These are phyloP conservation scores for Onthophagus sagittarius DNA, from an alignment of 2,888 invertebrate species.

Conservation along the genomic window DNA sequence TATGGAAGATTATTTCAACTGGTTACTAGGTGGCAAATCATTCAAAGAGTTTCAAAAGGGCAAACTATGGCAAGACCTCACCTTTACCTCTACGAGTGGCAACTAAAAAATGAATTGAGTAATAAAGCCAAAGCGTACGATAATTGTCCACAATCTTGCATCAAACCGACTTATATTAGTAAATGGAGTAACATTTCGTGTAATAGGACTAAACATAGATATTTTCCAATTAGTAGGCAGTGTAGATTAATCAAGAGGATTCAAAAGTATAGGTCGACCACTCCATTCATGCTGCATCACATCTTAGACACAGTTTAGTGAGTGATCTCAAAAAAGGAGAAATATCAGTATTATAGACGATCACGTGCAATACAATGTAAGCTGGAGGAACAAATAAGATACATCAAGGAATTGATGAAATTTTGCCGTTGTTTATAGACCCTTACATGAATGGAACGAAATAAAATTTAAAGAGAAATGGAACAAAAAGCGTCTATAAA, in stretches of 20 bases:
- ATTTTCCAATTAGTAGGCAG: slow-evolving; percentile 20
- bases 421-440: too few species aligned
- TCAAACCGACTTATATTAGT: slow-evolving; percentile 30
- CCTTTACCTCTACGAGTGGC: slow-evolving; percentile 55
- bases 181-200: slow-evolving; percentile 32
- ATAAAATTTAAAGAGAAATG: too few species aligned
- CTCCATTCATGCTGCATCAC: slow-evolving; percentile 42
- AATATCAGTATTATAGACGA: slow-evolving; percentile 1
- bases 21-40: slow-evolving; percentile 60
- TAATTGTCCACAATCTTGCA: slow-evolving; percentile 30
- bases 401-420: slow-evolving; percentile 1
- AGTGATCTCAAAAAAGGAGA: not conserved
- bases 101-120: slow-evolving; percentile 51
- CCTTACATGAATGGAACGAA: too few species aligned
- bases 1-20: slow-evolving; percentile 63
- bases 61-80: slow-evolving; percentile 47
- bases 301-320: slow-evolving; percentile 38
- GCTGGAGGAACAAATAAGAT: not conserved
- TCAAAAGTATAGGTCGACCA: slow-evolving; percentile 30
- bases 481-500: too few species aligned
- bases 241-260: slow-evolving; percentile 31
- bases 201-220: slow-evolving; percentile 28
- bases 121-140: slow-evolving; percentile 46
- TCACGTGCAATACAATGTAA: not conserved
- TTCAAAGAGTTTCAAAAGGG: slow-evolving; percentile 49